Evolutionary conservation across 2,113 vertebrate species (phyloP).

Genomic region (Neodon shergylaensis): DNA sequence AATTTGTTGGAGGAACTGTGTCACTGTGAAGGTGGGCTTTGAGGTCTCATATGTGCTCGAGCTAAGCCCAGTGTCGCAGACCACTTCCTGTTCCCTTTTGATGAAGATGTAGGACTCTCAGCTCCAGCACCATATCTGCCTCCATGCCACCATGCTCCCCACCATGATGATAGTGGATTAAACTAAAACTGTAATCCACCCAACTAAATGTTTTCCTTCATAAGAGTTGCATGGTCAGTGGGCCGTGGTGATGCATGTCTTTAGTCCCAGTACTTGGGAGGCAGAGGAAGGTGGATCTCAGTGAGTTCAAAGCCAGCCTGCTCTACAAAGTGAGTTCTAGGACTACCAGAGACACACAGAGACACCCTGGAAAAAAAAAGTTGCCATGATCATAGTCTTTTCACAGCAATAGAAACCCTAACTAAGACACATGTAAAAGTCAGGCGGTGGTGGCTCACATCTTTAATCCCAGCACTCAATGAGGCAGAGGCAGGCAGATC

Average conservation of each 20-base stretch:
- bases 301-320: too few relatives aligned
- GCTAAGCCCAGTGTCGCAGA: neutral
- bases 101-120: neutral
- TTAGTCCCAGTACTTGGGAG: too few relatives aligned
- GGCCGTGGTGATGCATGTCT: too few relatives aligned
- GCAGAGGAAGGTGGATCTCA: too few relatives aligned
- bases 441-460: too few relatives aligned
- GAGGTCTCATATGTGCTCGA: neutral
- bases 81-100: neutral
- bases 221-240: neutral
- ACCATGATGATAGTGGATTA: neutral
- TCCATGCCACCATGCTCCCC: neutral
- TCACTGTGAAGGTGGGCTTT: neutral
- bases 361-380: neutral
- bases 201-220: neutral
- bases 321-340: too few relatives aligned
- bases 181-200: neutral
- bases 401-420: neutral
- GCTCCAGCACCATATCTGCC: neutral
- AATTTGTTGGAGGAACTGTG: neutral
- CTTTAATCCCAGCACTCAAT: too few relatives aligned
- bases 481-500: too few relatives aligned
- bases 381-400: neutral
- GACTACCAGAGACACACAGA: too few relatives aligned
- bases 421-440: neutral